These are phyloP conservation scores for Melanerpes aurifrons DNA, from an alignment of 2,113 vertebrate genomes.

Conservation along the genomic window DNA sequence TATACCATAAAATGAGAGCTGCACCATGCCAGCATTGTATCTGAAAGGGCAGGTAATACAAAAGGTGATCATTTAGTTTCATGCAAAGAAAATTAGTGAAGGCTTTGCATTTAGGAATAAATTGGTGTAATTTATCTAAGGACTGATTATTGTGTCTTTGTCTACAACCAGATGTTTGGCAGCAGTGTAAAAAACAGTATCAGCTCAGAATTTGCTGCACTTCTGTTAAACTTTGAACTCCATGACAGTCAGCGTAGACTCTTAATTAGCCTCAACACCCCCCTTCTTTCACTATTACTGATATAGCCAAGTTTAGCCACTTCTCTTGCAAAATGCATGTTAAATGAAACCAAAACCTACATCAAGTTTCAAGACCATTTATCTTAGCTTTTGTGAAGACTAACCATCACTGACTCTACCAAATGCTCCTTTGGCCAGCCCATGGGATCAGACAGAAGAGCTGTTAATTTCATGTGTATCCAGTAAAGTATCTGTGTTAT, in stretches of 20 bases:
- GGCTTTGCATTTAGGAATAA: neutral
- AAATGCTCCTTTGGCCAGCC: neutral
- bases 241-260: neutral
- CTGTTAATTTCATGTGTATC: neutral
- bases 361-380: neutral
- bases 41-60: neutral
- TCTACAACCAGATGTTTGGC: neutral
- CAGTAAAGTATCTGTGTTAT: accelerated
- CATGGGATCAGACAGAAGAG: neutral
- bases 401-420: neutral
- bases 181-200: neutral
- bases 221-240: neutral
- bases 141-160: neutral
- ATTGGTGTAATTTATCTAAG: neutral
- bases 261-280: neutral
- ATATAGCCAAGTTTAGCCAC: neutral
- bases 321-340: neutral
- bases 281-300: neutral
- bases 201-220: neutral
- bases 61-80: neutral
- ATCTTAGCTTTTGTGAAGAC: neutral
- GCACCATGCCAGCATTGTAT: accelerated
- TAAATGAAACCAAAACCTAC: neutral
- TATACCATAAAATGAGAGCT: neutral
- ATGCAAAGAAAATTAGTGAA: neutral